phyloP scores from a whole-genome alignment of 2,113 vertebrate genomes.

The Brachypodius melanocephalos region DNA sequence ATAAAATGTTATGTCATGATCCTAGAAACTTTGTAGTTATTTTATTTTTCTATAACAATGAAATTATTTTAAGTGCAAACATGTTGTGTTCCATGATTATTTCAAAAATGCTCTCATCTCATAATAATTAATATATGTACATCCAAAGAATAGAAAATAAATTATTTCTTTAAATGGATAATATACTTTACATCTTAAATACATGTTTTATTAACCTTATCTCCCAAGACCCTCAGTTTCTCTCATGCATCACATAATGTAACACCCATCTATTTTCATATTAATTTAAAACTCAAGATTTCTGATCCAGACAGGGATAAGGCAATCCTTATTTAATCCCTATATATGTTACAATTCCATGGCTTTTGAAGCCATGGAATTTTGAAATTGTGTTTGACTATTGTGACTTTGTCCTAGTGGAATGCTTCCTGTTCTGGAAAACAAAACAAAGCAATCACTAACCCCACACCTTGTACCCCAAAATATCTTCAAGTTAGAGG shows the following conservation, averaged over 20 bases:
- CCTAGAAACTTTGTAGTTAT: not conserved
- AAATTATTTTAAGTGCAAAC: not conserved
- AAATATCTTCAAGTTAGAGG: not conserved
- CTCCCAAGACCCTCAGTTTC: not conserved
- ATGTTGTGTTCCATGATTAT: not conserved
- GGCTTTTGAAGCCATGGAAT: not conserved
- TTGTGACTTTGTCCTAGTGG: not conserved
- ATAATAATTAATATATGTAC: not conserved
- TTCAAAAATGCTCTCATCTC: not conserved
- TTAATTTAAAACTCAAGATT: not conserved
- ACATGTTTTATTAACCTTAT: not conserved
- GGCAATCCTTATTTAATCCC: not conserved
- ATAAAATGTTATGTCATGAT: not conserved
- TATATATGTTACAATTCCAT: not conserved
- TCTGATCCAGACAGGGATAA: not conserved
- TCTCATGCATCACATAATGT: not conserved
- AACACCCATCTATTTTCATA: not conserved
- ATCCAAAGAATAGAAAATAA: not conserved
- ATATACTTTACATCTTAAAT: not conserved
- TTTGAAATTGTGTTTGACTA: not conserved
- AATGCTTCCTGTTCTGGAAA: not conserved
- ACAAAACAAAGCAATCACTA: not conserved
- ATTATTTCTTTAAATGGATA: not conserved
- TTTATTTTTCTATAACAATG: not conserved
- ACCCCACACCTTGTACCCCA: fast-evolving